These are phyloP conservation scores for Anoplolepis gracilipes DNA, from an alignment of 1,140 invertebrate genomes.

Conservation along the genomic window DNA sequence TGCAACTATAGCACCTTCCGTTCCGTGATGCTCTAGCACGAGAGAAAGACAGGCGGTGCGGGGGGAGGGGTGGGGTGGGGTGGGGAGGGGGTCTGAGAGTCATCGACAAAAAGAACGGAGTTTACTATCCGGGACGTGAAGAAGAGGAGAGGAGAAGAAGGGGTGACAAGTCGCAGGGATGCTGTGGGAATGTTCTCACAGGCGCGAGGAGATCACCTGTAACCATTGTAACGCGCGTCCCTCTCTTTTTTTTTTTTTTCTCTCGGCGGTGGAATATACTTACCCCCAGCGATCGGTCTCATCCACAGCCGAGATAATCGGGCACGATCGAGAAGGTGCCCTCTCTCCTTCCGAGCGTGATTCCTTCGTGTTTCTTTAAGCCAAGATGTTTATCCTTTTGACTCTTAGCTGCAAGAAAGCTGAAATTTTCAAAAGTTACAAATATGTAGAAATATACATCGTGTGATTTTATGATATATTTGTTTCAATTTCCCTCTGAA, in stretches of 20 bases:
- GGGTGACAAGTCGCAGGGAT: constrained; percentile 79
- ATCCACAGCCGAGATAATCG: constrained; percentile 54
- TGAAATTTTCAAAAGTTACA: neutral
- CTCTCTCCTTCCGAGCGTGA: neutral
- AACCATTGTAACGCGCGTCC: constrained; percentile 63
- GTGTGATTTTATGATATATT: too few species aligned
- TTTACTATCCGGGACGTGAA: constrained; percentile 54
- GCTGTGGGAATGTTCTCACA: constrained; percentile 85
- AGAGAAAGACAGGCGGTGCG: constrained; percentile 43
- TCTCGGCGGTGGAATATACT: constrained; percentile 23
- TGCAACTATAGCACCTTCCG: constrained; percentile 72
- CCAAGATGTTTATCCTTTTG: neutral
- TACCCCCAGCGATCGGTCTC: constrained; percentile 71
- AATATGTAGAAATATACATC: too few species aligned
- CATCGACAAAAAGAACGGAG: constrained; percentile 63
- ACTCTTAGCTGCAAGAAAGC: neutral
- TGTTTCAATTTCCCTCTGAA: too few species aligned
- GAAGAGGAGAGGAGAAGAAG: constrained; percentile 61
- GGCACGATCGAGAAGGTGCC: neutral
- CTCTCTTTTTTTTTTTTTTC: neutral
- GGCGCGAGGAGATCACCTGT: constrained; percentile 81
- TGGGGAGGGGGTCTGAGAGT: constrained; percentile 36
- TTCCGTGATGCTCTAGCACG: constrained; percentile 56
- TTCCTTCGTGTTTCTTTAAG: constrained; percentile 25
- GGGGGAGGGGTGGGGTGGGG: constrained; percentile 43